A percentile compares a stretch with the other conserved stretches of the same genome.
These are phyloP conservation scores for Hypsibius dujardini DNA, from an alignment of 1,140 invertebrate species.

Conservation along the genomic window DNA sequence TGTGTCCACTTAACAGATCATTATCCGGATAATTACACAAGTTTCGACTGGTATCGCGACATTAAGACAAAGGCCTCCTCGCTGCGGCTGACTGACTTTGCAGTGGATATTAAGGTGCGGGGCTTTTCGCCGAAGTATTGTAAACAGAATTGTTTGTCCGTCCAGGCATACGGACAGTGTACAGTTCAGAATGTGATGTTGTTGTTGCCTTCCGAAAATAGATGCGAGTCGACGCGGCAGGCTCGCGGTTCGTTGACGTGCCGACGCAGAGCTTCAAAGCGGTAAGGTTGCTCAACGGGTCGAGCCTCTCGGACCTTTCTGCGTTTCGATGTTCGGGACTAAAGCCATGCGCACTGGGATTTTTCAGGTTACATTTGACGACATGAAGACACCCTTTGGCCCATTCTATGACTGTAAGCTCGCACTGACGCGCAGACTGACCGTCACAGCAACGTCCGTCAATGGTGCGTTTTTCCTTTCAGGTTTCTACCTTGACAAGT, in stretches of 20 bases:
- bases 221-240: slow-evolving; percentile 11
- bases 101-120: slow-evolving; percentile 4
- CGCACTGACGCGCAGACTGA: not conserved
- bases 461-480: not conserved
- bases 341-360: not conserved
- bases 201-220: not conserved
- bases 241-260: not conserved
- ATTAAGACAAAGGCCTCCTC: not conserved
- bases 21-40: slow-evolving; percentile 10
- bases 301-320: not conserved
- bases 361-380: slow-evolving; percentile 13
- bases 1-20: not conserved
- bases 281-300: not conserved
- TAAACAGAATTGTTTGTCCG: too few relatives aligned
- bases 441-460: too few relatives aligned
- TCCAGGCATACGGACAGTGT: not conserved
- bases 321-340: too few relatives aligned
- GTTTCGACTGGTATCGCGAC: slow-evolving; percentile 9
- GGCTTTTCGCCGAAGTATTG: too few relatives aligned
- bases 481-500: slow-evolving; percentile 16
- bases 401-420: slow-evolving; percentile 13
- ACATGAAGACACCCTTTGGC: slow-evolving; percentile 13
- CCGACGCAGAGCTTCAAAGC: slow-evolving; percentile 15
- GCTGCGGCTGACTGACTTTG: not conserved
- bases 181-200: not conserved